Base-by-base conservation (phyloP, 2,797 vertebrate species). In the Ctenopoma kingsleyae region DNA sequence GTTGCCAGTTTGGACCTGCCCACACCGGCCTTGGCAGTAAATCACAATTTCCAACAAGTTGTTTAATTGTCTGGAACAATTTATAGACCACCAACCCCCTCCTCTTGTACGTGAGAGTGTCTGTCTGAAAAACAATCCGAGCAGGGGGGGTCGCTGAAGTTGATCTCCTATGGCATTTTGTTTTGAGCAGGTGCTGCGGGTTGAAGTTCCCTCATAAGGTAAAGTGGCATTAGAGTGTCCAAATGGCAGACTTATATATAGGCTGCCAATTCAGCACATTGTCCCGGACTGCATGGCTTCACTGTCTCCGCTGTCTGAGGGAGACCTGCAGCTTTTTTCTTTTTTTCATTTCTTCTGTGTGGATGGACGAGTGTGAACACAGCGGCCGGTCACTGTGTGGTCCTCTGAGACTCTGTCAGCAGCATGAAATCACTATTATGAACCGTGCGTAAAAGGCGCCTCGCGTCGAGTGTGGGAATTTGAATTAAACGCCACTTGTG, bases 221-320 rank as follows among this genome's bases (percentile, higher is more conserved):
- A 97, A 97, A 96, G 95, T 96, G 96, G 96, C 96, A 96, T 95
- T 95, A 94, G 95, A 90, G 94, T 87, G 95, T 95, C 96, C 95
- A 97, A 98, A 98, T 97, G 96, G 95, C 96, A 98, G 95, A 96
- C 95, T 96, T 98, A 98, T 96, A 97, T 97, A 97, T 98, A 98
- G 97, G 95, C 94, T 96, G 96, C 95, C 95, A 94, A 95, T 95
- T 98, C 97, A 98, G 97, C 97, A 97, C 95, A 96, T 96, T 95
- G 94, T 96, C 92, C 94, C 89, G 88, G 91, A 27, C 84, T 83
- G 68, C 86, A 86, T 30, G 77, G 60, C 81, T 47, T 47, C 41
- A 62, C 80, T 49, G 61, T 27, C 70, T 54, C 40, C 54, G 69
- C 81, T 65, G 74, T 72, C 53, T 61, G 63, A 50, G 43, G 53